These are phyloP conservation scores for Cremastinae sp. DNA, from an alignment of 2,888 invertebrate species.

Conservation along the genomic window DNA sequence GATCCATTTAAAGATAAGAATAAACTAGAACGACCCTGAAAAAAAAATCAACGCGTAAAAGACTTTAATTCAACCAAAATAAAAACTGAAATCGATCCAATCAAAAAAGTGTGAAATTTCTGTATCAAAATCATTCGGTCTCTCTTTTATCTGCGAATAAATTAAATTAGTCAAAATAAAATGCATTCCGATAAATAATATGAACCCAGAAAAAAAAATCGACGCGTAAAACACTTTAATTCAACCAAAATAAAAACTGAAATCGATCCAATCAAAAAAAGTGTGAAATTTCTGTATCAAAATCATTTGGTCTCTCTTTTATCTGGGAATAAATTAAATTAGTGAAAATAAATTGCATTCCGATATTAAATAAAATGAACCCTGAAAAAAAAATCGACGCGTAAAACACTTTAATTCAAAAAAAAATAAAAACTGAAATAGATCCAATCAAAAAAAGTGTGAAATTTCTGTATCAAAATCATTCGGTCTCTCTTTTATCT, in stretches of 20 bases:
- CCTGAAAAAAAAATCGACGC: not conserved
- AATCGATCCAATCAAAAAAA: not conserved
- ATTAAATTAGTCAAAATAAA: too few relatives aligned
- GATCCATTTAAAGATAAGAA: slow-evolving; percentile 38
- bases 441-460: not conserved
- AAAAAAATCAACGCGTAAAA: slow-evolving; percentile 6
- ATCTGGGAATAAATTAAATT: too few relatives aligned
- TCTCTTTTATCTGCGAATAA: too few relatives aligned
- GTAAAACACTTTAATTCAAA: not conserved
- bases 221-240: not conserved
- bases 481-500: too few relatives aligned
- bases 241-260: not conserved
- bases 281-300: not conserved
- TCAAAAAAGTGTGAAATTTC: not conserved
- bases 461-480: too few relatives aligned
- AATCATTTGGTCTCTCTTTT: too few relatives aligned
- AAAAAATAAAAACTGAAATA: not conserved
- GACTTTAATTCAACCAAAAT: not conserved
- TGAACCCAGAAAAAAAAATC: not conserved
- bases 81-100: not conserved
- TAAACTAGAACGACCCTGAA: slow-evolving; percentile 45
- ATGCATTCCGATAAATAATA: not conserved
- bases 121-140: too few relatives aligned
- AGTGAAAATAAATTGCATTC: not conserved
- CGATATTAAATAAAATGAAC: not conserved